Evolutionary conservation across 2,888 invertebrate genomes (phyloP).

Genomic region (Branchellion lobata): DNA sequence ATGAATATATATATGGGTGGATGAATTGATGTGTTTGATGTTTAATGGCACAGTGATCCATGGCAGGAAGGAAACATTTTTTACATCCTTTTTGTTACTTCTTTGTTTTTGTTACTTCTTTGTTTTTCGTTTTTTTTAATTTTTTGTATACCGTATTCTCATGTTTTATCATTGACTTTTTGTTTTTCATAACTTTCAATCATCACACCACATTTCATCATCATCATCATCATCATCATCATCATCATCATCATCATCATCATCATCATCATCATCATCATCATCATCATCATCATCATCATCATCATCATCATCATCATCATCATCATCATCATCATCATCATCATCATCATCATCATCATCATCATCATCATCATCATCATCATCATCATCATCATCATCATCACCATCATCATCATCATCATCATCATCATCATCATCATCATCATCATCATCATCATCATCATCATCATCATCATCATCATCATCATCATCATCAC

Average conservation of each 20-base stretch:
- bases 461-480: not conserved
- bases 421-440: constrained; percentile 26
- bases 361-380: constrained; percentile 46
- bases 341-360: constrained; percentile 31
- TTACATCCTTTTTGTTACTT: too few relatives aligned
- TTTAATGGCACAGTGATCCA: too few relatives aligned
- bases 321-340: constrained; percentile 27
- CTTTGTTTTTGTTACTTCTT: too few relatives aligned
- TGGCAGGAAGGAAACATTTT: too few relatives aligned
- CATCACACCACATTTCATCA: not conserved
- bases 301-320: constrained; percentile 42
- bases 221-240: constrained; percentile 44
- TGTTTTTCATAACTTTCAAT: too few relatives aligned
- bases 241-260: constrained; percentile 44
- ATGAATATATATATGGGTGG: too few relatives aligned
- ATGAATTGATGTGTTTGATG: too few relatives aligned
- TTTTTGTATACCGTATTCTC: too few relatives aligned
- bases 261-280: constrained; percentile 43
- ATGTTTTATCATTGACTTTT: too few relatives aligned
- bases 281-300: constrained; percentile 26
- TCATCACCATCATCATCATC: not conserved
- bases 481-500: not conserved
- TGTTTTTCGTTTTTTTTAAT: too few relatives aligned
- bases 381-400: constrained; percentile 45
- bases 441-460: constrained; percentile 17